Evolutionary conservation across 2,113 vertebrate species (phyloP).

Genomic region (Sapajus apella): DNA sequence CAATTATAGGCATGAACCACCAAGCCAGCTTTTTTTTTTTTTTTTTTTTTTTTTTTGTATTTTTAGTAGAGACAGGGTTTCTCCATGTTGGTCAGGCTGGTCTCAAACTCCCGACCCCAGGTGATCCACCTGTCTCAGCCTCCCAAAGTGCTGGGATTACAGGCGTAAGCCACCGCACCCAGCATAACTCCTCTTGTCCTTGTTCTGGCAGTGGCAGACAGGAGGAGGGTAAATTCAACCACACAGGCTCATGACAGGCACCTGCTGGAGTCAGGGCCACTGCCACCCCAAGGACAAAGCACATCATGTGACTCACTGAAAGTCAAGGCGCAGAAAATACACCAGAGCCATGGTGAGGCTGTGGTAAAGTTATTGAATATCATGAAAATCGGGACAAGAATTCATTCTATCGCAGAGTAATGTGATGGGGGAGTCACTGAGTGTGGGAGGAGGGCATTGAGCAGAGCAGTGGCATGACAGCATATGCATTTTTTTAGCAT

Average conservation of each 20-base stretch:
- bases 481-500: no score
- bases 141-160: no score
- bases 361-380: no score
- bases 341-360: rapidly evolving
- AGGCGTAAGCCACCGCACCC: no score
- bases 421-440: rapidly evolving
- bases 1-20: no score
- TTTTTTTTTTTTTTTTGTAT: no score
- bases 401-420: not conserved
- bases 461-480: not conserved
- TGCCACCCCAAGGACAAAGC: not conserved
- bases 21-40: no score
- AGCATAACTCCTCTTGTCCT: not conserved
- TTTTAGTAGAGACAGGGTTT: no score
- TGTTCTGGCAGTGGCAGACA: not conserved
- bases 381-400: not conserved
- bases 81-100: no score
- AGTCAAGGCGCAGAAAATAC: not conserved
- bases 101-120: no score
- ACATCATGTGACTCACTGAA: not conserved
- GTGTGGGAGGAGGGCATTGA: no score
- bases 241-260: not conserved
- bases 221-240: rapidly evolving
- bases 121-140: rapidly evolving
- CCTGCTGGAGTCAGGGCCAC: not conserved